Conservation (phyloP, 2,888 invertebrate species). For the Fabriciana adippe region DNA sequence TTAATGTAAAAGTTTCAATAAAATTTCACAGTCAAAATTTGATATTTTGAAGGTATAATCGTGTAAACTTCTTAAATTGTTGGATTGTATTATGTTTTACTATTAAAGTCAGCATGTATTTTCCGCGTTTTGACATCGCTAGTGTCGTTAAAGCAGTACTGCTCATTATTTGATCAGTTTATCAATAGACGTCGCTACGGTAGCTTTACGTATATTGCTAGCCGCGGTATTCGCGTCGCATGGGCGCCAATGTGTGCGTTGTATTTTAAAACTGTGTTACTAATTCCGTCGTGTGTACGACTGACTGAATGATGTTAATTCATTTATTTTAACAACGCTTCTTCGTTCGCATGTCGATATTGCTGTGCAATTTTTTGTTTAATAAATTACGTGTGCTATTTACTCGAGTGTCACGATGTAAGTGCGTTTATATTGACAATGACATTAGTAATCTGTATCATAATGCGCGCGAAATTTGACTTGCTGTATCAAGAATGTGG, state of each 20-base stretch:
- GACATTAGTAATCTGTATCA: conserved; percentile 52
- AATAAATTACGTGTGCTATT: conserved; percentile 46
- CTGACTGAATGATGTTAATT: conserved; percentile 40
- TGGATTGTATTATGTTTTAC: background rate
- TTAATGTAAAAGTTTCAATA: too few relatives aligned
- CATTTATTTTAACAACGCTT: conserved; percentile 47
- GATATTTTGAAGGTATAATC: background rate
- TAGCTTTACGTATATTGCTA: conserved; percentile 23
- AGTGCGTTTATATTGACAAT: conserved; percentile 56
- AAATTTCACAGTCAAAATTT: too few relatives aligned
- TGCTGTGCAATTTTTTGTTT: conserved; percentile 28
- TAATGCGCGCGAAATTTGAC: conserved; percentile 67
- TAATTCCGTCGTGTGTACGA: conserved; percentile 37
- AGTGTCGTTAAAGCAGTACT: conserved; percentile 57
- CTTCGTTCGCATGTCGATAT: conserved; percentile 38
- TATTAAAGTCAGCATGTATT: conserved; percentile 8
- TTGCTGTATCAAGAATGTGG: conserved; percentile 39
- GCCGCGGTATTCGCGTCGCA: conserved; percentile 12
- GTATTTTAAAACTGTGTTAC: conserved; percentile 48
- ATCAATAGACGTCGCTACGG: conserved; percentile 54
- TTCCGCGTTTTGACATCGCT: conserved; percentile 25
- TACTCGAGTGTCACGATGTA: conserved; percentile 44
- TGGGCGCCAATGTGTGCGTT: conserved; percentile 60
- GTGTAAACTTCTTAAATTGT: background rate
- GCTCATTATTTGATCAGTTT: conserved; percentile 19